Evolutionary conservation across 2,888 invertebrate genomes (phyloP).

Genomic region (Coelogynopora nodosa): DNA sequence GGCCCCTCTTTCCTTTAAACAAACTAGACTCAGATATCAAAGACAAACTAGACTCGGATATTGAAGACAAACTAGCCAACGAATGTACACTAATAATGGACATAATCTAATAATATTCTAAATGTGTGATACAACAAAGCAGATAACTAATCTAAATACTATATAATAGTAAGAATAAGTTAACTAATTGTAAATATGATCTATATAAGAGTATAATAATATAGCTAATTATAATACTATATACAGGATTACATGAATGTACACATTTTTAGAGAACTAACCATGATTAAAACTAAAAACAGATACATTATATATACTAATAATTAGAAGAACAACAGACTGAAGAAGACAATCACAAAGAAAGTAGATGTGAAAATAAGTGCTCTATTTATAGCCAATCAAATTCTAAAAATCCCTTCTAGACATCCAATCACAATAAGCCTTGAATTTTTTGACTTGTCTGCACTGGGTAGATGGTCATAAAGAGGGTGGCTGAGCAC

Average conservation of each 20-base stretch:
- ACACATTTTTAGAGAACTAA: background rate
- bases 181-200: too few species aligned
- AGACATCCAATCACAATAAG: background rate
- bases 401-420: background rate
- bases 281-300: too few species aligned
- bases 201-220: too few species aligned
- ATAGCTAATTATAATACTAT: too few species aligned
- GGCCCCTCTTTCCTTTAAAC: background rate
- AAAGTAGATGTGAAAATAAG: background rate
- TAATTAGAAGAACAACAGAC: background rate
- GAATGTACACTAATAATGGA: too few species aligned
- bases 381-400: background rate
- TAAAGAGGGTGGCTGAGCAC: too few species aligned
- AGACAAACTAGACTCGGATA: background rate
- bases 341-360: background rate
- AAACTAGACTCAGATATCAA: too few species aligned
- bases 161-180: too few species aligned
- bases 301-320: background rate
- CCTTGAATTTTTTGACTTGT: background rate
- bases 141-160: too few species aligned
- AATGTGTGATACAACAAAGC: too few species aligned
- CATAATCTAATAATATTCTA: too few species aligned
- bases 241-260: background rate
- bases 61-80: background rate
- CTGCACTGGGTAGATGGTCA: too few species aligned